Evolutionary conservation across 2,797 vertebrate genomes (phyloP).

Genomic region (Florisuga fusca): DNA sequence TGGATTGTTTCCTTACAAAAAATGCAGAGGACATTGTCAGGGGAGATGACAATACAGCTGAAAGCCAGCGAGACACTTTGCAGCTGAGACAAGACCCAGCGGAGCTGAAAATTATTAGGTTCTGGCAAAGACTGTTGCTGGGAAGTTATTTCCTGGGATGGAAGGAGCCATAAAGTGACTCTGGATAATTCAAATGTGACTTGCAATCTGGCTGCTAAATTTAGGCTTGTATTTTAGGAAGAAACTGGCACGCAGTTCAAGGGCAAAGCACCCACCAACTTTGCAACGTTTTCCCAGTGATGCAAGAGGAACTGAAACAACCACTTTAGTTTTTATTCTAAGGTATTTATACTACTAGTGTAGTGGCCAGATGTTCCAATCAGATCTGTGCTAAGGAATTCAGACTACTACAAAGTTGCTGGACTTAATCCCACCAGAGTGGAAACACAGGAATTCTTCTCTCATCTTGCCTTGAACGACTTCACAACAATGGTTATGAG

Average conservation of each 20-base stretch:
- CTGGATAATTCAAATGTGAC: conserved; percentile 38
- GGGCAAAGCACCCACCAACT: conserved; percentile 12
- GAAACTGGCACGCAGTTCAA: conserved; percentile 10
- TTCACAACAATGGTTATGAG: conserved; percentile 9
- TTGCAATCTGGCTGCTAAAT: conserved; percentile 61
- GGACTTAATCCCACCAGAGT: background rate
- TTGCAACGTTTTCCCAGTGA: background rate
- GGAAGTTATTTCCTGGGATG: conserved; percentile 37
- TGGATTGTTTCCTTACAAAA: background rate
- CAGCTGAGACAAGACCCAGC: conserved; percentile 45
- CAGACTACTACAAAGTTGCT: background rate
- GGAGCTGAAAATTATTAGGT: conserved; percentile 58
- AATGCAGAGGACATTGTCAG: background rate
- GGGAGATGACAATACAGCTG: conserved; percentile 16
- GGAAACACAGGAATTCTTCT: background rate
- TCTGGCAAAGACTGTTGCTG: conserved; percentile 25
- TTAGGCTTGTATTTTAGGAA: conserved; percentile 24
- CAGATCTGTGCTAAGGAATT: background rate
- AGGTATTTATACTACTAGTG: background rate
- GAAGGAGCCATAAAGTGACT: conserved; percentile 44
- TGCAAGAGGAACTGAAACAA: background rate
- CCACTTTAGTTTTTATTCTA: background rate
- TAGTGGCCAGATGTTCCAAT: background rate
- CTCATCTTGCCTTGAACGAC: background rate
- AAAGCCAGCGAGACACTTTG: background rate